Conservation (phyloP, 2,888 invertebrate species). For the Hedya salicella region DNA sequence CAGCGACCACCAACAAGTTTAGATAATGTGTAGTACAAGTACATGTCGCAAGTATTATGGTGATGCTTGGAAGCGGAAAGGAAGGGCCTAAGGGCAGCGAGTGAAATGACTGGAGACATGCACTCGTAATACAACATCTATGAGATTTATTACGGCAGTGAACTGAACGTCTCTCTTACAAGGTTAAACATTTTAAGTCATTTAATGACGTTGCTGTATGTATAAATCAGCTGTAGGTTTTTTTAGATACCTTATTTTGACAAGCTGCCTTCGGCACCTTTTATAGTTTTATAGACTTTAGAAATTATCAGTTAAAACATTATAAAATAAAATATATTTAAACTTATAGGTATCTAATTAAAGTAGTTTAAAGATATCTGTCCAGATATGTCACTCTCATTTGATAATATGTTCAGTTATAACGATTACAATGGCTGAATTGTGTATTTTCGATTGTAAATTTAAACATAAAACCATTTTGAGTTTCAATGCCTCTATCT, state of each 20-base stretch:
- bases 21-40: conserved; percentile 27
- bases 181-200: conserved; percentile 8
- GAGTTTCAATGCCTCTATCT: conserved; percentile 51
- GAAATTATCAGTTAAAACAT: no score
- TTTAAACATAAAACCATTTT: conserved; percentile 50
- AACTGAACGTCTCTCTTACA: conserved; percentile 20
- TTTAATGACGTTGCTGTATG: neutral
- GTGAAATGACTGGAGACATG: conserved; percentile 31
- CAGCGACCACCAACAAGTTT: conserved; percentile 42
- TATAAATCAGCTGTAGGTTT: no score
- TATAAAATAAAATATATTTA: no score
- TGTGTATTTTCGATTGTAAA: conserved; percentile 3
- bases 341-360: no score
- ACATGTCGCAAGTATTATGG: conserved; percentile 39
- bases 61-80: conserved; percentile 30
- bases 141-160: conserved; percentile 29
- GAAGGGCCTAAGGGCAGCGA: conserved; percentile 33
- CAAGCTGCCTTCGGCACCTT: no score
- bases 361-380: no score
- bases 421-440: neutral
- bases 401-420: neutral
- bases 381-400: no score
- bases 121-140: conserved; percentile 25
- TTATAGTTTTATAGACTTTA: no score
- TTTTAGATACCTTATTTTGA: neutral